phyloP scores from a whole-genome alignment of 2,888 invertebrate species.

The Acleris sparsana region DNA sequence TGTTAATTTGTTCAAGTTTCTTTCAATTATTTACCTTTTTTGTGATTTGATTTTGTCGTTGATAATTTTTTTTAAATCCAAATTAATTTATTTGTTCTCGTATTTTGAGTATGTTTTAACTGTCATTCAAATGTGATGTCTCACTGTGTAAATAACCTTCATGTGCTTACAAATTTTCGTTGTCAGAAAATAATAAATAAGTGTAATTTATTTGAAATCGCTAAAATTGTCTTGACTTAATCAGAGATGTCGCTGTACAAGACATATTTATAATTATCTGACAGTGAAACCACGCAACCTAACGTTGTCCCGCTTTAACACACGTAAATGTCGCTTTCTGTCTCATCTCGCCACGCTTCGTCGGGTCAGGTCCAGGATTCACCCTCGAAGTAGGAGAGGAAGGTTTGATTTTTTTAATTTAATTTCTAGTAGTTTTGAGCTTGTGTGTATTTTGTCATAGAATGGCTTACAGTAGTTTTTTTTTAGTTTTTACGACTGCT shows the following conservation, averaged over 20 bases:
- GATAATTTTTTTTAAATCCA: slow-evolving; percentile 26
- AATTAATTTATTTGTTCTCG: slow-evolving; percentile 13
- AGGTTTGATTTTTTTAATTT: slow-evolving; percentile 71
- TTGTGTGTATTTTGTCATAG: slow-evolving; percentile 47
- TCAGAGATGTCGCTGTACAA: no score
- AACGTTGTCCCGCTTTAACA: slow-evolving; percentile 77
- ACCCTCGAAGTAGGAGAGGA: slow-evolving; percentile 79
- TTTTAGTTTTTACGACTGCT: neutral
- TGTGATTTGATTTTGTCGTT: neutral
- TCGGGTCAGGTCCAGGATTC: slow-evolving; percentile 75
- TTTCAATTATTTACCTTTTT: neutral
- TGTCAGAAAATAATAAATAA: slow-evolving; percentile 23
- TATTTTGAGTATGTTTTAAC: slow-evolving; percentile 13
- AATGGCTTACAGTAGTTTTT: slow-evolving; percentile 45
- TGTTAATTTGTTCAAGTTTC: neutral
- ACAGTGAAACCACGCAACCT: slow-evolving; percentile 45
- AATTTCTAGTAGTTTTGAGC: slow-evolving; percentile 47
- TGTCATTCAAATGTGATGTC: slow-evolving; percentile 16
- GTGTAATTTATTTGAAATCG: no score
- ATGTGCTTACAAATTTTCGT: slow-evolving; percentile 41
- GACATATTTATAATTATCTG: slow-evolving; percentile 34
- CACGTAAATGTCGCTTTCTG: slow-evolving; percentile 81
- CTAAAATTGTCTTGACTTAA: no score
- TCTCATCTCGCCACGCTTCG: slow-evolving; percentile 73
- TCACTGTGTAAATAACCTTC: slow-evolving; percentile 31